Base-by-base conservation (phyloP, 2,797 vertebrate species). In the Mormyrus proboscirostris region DNA sequence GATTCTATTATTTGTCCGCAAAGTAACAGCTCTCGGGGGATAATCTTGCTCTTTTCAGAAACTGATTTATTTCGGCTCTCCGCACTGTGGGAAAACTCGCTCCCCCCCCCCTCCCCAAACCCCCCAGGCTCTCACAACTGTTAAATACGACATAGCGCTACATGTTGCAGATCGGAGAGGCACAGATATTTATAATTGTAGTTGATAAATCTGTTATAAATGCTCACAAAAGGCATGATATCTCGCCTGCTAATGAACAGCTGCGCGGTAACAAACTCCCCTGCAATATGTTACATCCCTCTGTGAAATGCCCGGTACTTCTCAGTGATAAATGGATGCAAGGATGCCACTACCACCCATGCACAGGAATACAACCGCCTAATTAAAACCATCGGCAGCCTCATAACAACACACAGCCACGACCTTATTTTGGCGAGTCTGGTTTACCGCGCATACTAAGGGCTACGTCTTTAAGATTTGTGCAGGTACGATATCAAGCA, bases 1-100 rank as follows among this genome's bases (percentile, higher is more conserved):
- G 88, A 89, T 91, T 91, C 89, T 92, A 89, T 91, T 91, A 88
- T 76, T 91, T 93, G 93, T 92, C 91, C 92, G 90, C 91, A 93
- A 92, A 89, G 91, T 89, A 90, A 92, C 3, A 89, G 91, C 92
- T 90, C 93, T 91, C 91, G 14, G 53, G 92, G 91, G 93, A 92
- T 88, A 73, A 88, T 89, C 7, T 59, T 86, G 90, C 91, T 89
- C 22, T 89, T 90, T 85, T 90, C 53, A 92, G 62, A 90, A 93
- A 89, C 91, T 90, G 91, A 92, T 79, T 84, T 49, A 38, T 79
- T 86, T 86, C 33, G 12, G 47, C 49, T 14, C 90, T 29, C 73
- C 12, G 69, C 9, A 55, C 88, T 38, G 88, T 51, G 65, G 88
- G 16, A 79, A 88, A 88, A 79, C 69, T 69, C 88, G 33, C 88